A percentile compares a stretch with the other conserved stretches of the same genome.
Conservation (phyloP, 2,888 invertebrate species). For the Meteorus cinctellus region DNA sequence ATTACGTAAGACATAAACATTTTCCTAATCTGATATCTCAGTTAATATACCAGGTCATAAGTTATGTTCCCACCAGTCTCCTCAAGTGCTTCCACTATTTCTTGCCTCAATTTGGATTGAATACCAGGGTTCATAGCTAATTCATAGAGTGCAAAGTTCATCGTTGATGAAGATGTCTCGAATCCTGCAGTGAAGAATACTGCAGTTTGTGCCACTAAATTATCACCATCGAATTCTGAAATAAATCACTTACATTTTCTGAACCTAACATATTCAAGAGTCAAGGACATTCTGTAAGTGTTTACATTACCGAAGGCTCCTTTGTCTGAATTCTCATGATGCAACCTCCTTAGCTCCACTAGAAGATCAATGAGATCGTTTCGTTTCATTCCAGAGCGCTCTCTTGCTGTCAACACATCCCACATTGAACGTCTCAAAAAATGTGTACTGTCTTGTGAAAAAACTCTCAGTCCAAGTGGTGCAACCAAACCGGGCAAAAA, state of each 20-base stretch:
- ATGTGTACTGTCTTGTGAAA: conserved; percentile 63
- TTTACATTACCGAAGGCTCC: conserved; percentile 46
- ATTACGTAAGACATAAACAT: too few species aligned
- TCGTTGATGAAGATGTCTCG: conserved; percentile 62
- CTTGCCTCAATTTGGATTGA: conserved; percentile 58
- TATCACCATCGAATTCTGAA: conserved; percentile 62
- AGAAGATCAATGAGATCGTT: conserved; percentile 74
- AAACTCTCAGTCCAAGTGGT: conserved; percentile 67
- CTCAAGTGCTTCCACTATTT: conserved; percentile 55
- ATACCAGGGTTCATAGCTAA: conserved; percentile 58
- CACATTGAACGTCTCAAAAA: conserved; percentile 73
- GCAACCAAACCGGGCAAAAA: conserved; percentile 72
- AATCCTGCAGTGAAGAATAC: conserved; percentile 65
- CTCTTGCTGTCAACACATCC: conserved; percentile 71
- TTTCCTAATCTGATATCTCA: too few species aligned
- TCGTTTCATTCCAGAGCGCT: conserved; percentile 68
- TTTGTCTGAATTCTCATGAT: conserved; percentile 46
- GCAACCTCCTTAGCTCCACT: conserved; percentile 68
- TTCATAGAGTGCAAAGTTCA: conserved; percentile 60
- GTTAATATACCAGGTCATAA: conserved; percentile 60
- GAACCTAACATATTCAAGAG: too few species aligned
- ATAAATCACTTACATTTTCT: background rate
- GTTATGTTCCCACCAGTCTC: conserved; percentile 57
- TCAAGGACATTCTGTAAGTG: background rate
- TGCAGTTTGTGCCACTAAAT: conserved; percentile 61